A percentile compares a stretch with the other conserved stretches of the same genome.
phyloP scores from a whole-genome alignment of 2,113 vertebrate species.

The Okapia johnstoni region DNA sequence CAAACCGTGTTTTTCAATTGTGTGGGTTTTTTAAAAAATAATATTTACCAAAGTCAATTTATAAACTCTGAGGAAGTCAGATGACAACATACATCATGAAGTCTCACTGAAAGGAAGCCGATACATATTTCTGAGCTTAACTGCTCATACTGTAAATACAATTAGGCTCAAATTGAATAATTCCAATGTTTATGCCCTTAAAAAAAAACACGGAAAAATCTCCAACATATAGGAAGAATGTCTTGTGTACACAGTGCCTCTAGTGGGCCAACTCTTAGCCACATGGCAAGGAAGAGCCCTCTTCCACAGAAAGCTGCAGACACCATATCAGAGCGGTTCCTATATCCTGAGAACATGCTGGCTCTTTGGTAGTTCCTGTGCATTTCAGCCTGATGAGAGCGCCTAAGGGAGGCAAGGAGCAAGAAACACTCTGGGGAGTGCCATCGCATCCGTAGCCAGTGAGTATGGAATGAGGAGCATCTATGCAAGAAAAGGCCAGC shows the following conservation, averaged over 20 bases:
- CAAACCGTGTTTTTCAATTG: conserved; percentile 40
- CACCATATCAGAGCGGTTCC: background rate
- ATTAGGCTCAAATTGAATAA: conserved; percentile 11
- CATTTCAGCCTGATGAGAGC: background rate
- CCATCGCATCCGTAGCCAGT: background rate
- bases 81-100: conserved; percentile 39
- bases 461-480: background rate
- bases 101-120: conserved; percentile 38
- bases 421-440: background rate
- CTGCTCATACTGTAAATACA: conserved; percentile 21
- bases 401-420: background rate
- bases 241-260: conserved; percentile 1
- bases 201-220: background rate
- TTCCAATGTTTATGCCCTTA: conserved; percentile 38
- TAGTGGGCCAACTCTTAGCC: background rate
- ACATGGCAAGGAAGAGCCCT: background rate
- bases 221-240: background rate
- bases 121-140: conserved; percentile 48
- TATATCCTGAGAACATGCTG: background rate
- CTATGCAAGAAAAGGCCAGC: background rate
- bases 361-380: background rate
- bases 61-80: conserved; percentile 58
- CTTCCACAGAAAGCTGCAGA: background rate
- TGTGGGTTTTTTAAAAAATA: background rate
- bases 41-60: conserved; percentile 51